Evolutionary conservation across 2,113 vertebrate genomes (phyloP).

Genomic region (Pygoscelis adeliae): DNA sequence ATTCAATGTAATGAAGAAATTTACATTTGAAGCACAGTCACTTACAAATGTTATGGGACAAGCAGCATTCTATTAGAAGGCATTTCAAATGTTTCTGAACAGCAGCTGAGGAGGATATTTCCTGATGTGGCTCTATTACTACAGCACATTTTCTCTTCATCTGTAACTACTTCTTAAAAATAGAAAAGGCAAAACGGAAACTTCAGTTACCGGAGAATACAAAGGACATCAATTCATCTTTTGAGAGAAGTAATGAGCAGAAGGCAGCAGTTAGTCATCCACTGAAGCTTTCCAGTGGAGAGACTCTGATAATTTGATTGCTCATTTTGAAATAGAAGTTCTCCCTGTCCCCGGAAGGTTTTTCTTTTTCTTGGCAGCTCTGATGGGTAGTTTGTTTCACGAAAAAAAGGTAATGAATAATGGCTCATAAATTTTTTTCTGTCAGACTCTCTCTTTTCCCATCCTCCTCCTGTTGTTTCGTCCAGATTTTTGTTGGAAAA

Average conservation of each 20-base stretch:
- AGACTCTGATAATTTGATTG: slow-evolving; percentile 71
- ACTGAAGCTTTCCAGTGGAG: slow-evolving; percentile 62
- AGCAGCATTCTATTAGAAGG: slow-evolving; percentile 54
- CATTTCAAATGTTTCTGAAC: slow-evolving; percentile 64
- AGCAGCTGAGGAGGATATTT: slow-evolving; percentile 69
- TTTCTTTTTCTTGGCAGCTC: slow-evolving; percentile 58
- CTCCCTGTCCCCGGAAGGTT: slow-evolving; percentile 49
- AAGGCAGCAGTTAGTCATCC: slow-evolving; percentile 70
- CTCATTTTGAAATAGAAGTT: slow-evolving; percentile 65
- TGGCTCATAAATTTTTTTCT: neutral
- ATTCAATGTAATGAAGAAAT: slow-evolving; percentile 73
- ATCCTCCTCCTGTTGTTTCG: neutral
- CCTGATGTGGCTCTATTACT: slow-evolving; percentile 60
- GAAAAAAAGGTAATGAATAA: slow-evolving; percentile 38
- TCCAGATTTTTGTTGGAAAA: neutral
- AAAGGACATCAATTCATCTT: slow-evolving; percentile 68
- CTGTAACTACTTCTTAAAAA: slow-evolving; percentile 74
- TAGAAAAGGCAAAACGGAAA: slow-evolving; percentile 72
- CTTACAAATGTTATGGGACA: slow-evolving; percentile 69
- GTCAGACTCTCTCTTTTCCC: neutral
- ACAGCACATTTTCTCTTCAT: slow-evolving; percentile 67
- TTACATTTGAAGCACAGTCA: slow-evolving; percentile 72
- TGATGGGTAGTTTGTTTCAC: slow-evolving; percentile 46
- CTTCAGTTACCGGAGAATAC: slow-evolving; percentile 64
- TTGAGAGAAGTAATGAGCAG: slow-evolving; percentile 68